Conservation (phyloP, 2,113 vertebrate species). For the Hippocampus abdominalis region DNA sequence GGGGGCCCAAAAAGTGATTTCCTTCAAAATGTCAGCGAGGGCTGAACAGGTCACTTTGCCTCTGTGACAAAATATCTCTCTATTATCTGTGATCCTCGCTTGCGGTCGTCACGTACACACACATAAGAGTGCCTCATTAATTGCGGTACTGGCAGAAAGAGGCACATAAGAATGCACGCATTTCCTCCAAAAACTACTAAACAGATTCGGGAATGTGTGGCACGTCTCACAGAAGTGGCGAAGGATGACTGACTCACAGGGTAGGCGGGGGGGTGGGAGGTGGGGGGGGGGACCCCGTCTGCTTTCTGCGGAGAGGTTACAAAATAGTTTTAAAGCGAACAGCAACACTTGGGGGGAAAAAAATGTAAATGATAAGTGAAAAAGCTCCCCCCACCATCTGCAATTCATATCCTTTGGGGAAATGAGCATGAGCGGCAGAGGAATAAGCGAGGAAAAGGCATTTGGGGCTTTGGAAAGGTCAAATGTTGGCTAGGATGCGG, state of each 20-base stretch:
- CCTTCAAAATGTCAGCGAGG: constrained; percentile 27
- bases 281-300: not conserved
- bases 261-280: not conserved
- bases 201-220: constrained; percentile 12
- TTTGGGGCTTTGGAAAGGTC: constrained; percentile 63
- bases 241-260: not conserved
- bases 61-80: constrained; percentile 17
- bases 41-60: constrained; percentile 40
- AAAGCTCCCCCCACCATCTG: constrained; percentile 46
- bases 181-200: constrained; percentile 2
- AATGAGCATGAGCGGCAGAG: constrained; percentile 51
- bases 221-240: not conserved
- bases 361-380: constrained; percentile 34
- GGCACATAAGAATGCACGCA: not conserved
- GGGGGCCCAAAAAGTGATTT: constrained; percentile 42
- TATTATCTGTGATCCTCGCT: constrained; percentile 25
- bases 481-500: constrained; percentile 57
- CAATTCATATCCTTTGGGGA: constrained; percentile 45
- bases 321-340: constrained; percentile 22
- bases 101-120: not conserved
- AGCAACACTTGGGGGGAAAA: not conserved
- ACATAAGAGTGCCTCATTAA: not conserved
- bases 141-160: not conserved
- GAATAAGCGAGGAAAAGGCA: constrained; percentile 39
- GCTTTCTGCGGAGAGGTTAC: constrained; percentile 33